Evolutionary conservation across 2,113 vertebrate species (phyloP), one percentile per base, ranked within the genome.

Genomic region (Nibea coibor): DNA sequence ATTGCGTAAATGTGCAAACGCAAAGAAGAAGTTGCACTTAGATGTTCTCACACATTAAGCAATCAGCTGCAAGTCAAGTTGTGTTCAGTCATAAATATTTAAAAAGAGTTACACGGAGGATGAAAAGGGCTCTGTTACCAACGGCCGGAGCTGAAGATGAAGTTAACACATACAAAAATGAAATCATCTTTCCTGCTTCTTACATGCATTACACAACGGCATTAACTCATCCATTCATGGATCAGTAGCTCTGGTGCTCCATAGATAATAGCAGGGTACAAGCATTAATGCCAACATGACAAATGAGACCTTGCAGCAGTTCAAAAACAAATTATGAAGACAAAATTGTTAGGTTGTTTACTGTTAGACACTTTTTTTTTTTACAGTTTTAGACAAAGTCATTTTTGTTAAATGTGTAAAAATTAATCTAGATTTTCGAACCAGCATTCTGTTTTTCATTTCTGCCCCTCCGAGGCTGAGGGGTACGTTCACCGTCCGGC

Each of bases 41-140:
- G 50, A 57, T 64, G 50, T 24, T 53, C 9, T 63, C 48, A 9
- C 20, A 19, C 56, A 28, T 61, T 3, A 62, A 73, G 26, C 5
- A 2, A 35, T 35, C 26, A 43, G 47, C 56, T 48, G 72, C 19
- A 7, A 4, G 54, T 14, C 9, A 26, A 22, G 53, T 50, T 72
- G 14, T 19, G 15, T 43, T 71, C 28, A 26, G 10, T 43, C 45
- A 24, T 75, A 28, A 58, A 83, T 71, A 42, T 71, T 71, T 45
- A 8, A 72, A 72, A 4, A 22, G 26, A 57, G 57, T 48, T n/a
- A 54, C 50, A 56, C 39, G n/a, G 4, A 50, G 19, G 59, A 66
- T 42, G 45, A 66, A 57, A 50, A 39, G 12, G 26, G 10, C n/a
- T 66, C 22, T 5, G 26, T 35, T 54, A 53, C 28, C 20, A 53